Percentiles rank a stretch among this genome's conserved stretches.
phyloP scores from a whole-genome alignment of 2,797 vertebrate genomes.

The Poecilia wingei region DNA sequence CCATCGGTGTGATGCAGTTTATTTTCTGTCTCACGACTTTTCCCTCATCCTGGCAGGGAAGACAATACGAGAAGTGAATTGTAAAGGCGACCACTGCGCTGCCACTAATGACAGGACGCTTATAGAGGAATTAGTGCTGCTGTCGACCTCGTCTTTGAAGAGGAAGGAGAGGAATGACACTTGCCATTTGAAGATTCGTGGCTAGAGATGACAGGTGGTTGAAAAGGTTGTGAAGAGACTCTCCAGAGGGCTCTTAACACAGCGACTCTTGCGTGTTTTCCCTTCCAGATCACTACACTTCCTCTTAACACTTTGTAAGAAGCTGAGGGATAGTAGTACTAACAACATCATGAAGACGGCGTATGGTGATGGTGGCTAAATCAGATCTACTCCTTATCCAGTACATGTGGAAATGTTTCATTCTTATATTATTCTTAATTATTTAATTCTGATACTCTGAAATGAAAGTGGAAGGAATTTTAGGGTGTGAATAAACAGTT shows the following conservation, averaged over 20 bases:
- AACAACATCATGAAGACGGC: conserved; percentile 11
- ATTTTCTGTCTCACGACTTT: conserved; percentile 41
- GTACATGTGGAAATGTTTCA: neutral
- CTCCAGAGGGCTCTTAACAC: conserved; percentile 47
- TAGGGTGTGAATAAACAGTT: too few species aligned
- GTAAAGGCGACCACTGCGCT: conserved; percentile 36
- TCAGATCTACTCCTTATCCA: conserved; percentile 13
- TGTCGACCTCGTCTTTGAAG: conserved; percentile 35
- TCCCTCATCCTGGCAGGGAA: conserved; percentile 12
- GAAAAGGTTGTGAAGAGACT: conserved; percentile 29
- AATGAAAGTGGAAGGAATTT: too few species aligned
- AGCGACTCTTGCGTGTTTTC: conserved; percentile 12
- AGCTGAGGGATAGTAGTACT: conserved; percentile 16
- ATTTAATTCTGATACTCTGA: too few species aligned
- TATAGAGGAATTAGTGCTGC: conserved; percentile 48
- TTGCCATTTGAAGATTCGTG: conserved; percentile 40
- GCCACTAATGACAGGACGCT: conserved; percentile 62
- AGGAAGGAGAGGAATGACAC: conserved; percentile 31
- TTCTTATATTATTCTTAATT: too few species aligned
- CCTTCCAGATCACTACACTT: conserved; percentile 32
- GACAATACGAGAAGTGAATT: conserved; percentile 15
- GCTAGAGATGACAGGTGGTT: conserved; percentile 39
- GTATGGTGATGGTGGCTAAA: conserved; percentile 16
- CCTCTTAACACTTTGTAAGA: conserved; percentile 21
- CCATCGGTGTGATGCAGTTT: conserved; percentile 38